Evolutionary conservation across 64 coral and sea anemone species (phyloP), one percentile per base, ranked within the genome.

Genomic region (Stylophora pistillata): DNA sequence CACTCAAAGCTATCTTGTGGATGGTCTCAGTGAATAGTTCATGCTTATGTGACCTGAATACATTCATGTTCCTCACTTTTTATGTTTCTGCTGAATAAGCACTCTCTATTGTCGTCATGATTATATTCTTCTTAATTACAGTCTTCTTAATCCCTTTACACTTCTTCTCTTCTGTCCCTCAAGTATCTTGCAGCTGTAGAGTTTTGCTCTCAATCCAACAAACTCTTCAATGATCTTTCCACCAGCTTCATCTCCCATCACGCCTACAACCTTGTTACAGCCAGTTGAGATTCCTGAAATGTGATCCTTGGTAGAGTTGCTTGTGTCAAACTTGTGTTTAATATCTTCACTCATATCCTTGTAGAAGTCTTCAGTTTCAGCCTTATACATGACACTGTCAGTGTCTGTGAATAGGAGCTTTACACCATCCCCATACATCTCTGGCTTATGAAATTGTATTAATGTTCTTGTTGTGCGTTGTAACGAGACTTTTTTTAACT

Each of bases 351-450:
- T 68, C 17, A 88, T 88, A 59, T 88, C 86, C 14, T 58, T 59
- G 73, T 75, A 88, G 41, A 88, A 88, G 26, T 88, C 86, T n/a
- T n/a, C n/a, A n/a, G n/a, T n/a, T n/a, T n/a, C n/a, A n/a, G n/a
- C n/a, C n/a, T n/a, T n/a, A n/a, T 88, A 59, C 20, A 53, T 55
- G 1, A 88, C 17, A 31, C 71, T 75, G 55, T 88, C 86, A 4
- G 86, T 88, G 28, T 88, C 86, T 30, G 86, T 88, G 72, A 88
- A 88, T 4, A 75, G 28, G 20, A 88, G 16, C 3, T 74, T 74
- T 30, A 53, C 71, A 31, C 30, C 76, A 0, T 88, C 25, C 0
- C 55, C 55, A 76, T 88, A 88, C 23, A 76, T 88, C 62, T 9
- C 18, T 0, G 74, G 74, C 25, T 76, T 76, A 53, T 53, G 6